Evolutionary conservation across 2,888 invertebrate genomes (phyloP), one percentile per base, ranked within the genome.

Genomic region (Elaeidobius kamerunicus): DNA sequence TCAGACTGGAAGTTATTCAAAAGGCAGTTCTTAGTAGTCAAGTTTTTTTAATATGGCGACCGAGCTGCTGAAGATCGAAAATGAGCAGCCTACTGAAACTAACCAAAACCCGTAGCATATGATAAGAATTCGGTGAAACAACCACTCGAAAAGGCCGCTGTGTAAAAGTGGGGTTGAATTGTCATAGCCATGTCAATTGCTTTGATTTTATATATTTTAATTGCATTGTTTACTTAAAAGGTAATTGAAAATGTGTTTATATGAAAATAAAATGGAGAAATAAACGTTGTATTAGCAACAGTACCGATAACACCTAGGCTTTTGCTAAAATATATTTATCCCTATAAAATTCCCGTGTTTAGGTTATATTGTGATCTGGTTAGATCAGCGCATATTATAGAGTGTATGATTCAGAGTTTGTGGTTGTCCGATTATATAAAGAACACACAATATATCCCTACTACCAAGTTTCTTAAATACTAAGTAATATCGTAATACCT

Each of bases 381-480:
- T 19, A 48, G 41, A 45, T 40, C 44, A 52, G 51, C 45, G 28
- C 36, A 17, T 6, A 28, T 12, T 41, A 41, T 46, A 27, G 4
- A 34, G 49, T 52, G 55, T 58, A 55, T 58, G 55, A 64, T 63
- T 63, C 64, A 64, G 62, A 62, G 60, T 54, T 52, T 45, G 58
- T 56, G 64, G 64, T 63, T 64, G 63, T 64, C 63, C 62, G 52
- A 58, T 60, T 54, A 61, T 62, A 65, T 67, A 64, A n/a, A 65
- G 63, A 66, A 68, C 69, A 70, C 70, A 70, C 70, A 69, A 60
- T 62, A 62, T 61, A 63, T 63, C 73, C 72, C 71, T 71, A 71
- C 69, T 71, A 72, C 73, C 72, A 72, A 69, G 58, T 58, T 65
- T 65, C 69, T 69, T 70, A 71, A 67, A 69, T 66, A 69, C 69